Evolutionary conservation across 1,140 invertebrate species (phyloP), one percentile per base, ranked within the genome.

Genomic region (Leptopilina boulardi): DNA sequence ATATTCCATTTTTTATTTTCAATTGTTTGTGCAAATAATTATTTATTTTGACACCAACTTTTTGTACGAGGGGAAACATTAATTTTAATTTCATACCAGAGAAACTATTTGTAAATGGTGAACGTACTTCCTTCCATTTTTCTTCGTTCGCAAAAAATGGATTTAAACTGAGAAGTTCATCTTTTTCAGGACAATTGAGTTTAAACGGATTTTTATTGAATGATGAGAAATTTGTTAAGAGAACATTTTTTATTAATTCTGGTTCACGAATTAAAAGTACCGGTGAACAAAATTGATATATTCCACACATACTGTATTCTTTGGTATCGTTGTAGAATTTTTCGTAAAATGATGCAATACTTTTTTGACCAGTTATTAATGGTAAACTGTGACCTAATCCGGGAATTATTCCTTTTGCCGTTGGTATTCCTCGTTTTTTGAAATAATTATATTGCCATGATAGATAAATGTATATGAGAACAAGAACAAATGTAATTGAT

Each of bases 371-470:
- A 10, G 74, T 34, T 2, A 79, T 4, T 4, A 82, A 2, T 6
- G 77, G 56, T 8, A 77, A 59, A 0, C 74, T 70, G 54, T 84
- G 73, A 91, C 92, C n/a, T n/a, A n/a, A n/a, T n/a, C n/a, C n/a
- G n/a, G n/a, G n/a, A n/a, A n/a, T n/a, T n/a, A n/a, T n/a, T n/a
- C n/a, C n/a, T n/a, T n/a, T n/a, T n/a, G n/a, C n/a, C n/a, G n/a
- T n/a, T n/a, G n/a, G n/a, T n/a, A n/a, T n/a, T n/a, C n/a, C n/a
- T n/a, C n/a, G n/a, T n/a, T n/a, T n/a, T n/a, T n/a, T n/a, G n/a
- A n/a, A 93, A 76, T 92, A 91, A 51, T 81, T 74, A 51, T 83
- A 84, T 13, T 81, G 84, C 18, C 80, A 80, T 0, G 81, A 82
- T 11, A 85, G 84, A 74, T 86, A 90, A 11, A 80, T 75, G 44